Base-by-base conservation (phyloP, 2,797 vertebrate genomes). In the Antennarius maculatus region DNA sequence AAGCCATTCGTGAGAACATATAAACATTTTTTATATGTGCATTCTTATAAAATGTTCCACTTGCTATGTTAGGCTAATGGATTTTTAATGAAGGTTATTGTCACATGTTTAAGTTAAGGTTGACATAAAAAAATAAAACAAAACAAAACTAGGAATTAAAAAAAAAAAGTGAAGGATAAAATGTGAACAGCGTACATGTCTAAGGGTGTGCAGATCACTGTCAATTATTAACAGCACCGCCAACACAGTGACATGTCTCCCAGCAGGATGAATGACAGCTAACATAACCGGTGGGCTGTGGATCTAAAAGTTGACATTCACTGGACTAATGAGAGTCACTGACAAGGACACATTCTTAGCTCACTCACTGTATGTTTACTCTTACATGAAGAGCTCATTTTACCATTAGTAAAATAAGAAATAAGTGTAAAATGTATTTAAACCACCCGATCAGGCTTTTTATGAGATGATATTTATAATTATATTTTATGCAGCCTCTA, bases 241-340 rank as follows among this genome's bases (percentile, higher is more conserved):
- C 78, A 82, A 57, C 59, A 66, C 62, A 13, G 28, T 61, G 76
- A 77, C 66, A 76, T 34, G 51, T 83, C 54, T 58, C 57, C 54
- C 31, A 42, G 74, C 55, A 71, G 59, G 61, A 61, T 83, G 83
- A 90, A 50, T 83, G 86, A 87, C 80, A 86, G 84, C 61, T 69
- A 81, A 77, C 88, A 83, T 88, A 78, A 80, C 69, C 74, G 61
- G 61, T 66, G 67, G 66, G 78, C 79, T 83, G 69, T 59, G 71
- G 85, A 79, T 74, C 86, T 73, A 76, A 79, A 85, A 86, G 62
- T 53, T 69, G 79, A 88, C 80, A 84, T 83, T 76, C 60, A 54
- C 58, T 52, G 75, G 66, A 75, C 72, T 80, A 86, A 82, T 86
- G 73, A 84, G 80, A 82, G 66, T 71, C 75, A 69, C 53, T 63